phyloP scores from a whole-genome alignment of 2,797 vertebrate species.

The Phyllotis vaccarum region DNA sequence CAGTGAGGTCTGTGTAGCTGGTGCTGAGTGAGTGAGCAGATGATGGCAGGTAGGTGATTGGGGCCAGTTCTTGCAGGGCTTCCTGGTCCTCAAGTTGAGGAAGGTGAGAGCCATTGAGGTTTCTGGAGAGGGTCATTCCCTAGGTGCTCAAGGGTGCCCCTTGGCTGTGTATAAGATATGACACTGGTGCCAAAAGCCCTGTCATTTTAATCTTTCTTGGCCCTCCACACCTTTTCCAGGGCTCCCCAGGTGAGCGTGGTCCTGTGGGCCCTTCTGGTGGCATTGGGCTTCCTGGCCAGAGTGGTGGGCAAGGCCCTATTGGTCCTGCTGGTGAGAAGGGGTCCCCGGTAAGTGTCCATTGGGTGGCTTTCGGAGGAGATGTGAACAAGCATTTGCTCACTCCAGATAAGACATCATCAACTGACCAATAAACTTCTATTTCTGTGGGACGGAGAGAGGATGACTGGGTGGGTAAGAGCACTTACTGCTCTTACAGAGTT shows the following conservation, averaged over 20 bases:
- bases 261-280: constrained; percentile 92
- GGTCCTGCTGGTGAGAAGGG: constrained; percentile 96
- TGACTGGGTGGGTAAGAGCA: neutral
- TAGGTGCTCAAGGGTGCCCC: neutral
- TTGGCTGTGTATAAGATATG: neutral
- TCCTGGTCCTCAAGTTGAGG: neutral
- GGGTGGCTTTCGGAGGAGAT: neutral
- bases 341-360: constrained; percentile 90
- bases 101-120: neutral
- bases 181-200: neutral
- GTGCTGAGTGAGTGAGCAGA: neutral
- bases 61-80: neutral
- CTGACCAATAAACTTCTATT: neutral
- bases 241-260: constrained; percentile 93
- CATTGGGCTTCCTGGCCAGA: constrained; percentile 94
- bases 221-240: constrained; percentile 83
- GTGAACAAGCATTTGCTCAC: neutral
- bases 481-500: neutral
- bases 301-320: constrained; percentile 90
- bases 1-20: neutral
- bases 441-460: neutral
- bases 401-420: neutral
- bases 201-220: neutral
- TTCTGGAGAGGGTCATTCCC: neutral
- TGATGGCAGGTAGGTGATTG: neutral